Conservation (phyloP, 2,797 vertebrate species). For the Diplodus sargus region DNA sequence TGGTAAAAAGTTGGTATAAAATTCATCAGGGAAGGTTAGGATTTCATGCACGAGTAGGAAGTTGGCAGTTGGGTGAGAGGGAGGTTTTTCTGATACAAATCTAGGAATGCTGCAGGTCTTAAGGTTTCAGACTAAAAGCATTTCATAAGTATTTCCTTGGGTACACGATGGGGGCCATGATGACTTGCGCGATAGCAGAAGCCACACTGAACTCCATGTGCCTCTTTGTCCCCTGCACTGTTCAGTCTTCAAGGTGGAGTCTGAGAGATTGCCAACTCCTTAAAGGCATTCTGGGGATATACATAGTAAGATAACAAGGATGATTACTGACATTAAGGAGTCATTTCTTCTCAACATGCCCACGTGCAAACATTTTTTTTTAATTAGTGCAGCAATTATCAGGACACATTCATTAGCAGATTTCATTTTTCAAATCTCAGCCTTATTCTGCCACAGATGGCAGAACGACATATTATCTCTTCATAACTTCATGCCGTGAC, state of each 20-base stretch:
- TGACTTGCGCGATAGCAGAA: slow-evolving; percentile 21
- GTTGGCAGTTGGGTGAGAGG: slow-evolving; percentile 7
- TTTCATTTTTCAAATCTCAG: slow-evolving; percentile 15
- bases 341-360: slow-evolving; percentile 31
- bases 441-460: slow-evolving; percentile 27
- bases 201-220: background rate
- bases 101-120: slow-evolving; percentile 31
- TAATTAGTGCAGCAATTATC: slow-evolving; percentile 33
- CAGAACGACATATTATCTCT: slow-evolving; percentile 4
- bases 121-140: slow-evolving; percentile 13
- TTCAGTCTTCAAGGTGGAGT: background rate
- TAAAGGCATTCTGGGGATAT: slow-evolving; percentile 16
- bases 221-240: slow-evolving; percentile 3
- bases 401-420: slow-evolving; percentile 12
- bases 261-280: background rate
- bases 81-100: slow-evolving; percentile 46
- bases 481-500: background rate
- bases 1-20: slow-evolving; percentile 32
- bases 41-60: slow-evolving; percentile 25
- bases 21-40: slow-evolving; percentile 30
- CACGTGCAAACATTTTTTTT: slow-evolving; percentile 2
- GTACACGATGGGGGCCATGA: background rate
- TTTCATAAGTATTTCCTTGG: background rate
- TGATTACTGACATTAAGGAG: slow-evolving; percentile 29
- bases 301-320: slow-evolving; percentile 19